phyloP scores from a whole-genome alignment of 2,888 invertebrate species.

The Pollenia labialis region DNA sequence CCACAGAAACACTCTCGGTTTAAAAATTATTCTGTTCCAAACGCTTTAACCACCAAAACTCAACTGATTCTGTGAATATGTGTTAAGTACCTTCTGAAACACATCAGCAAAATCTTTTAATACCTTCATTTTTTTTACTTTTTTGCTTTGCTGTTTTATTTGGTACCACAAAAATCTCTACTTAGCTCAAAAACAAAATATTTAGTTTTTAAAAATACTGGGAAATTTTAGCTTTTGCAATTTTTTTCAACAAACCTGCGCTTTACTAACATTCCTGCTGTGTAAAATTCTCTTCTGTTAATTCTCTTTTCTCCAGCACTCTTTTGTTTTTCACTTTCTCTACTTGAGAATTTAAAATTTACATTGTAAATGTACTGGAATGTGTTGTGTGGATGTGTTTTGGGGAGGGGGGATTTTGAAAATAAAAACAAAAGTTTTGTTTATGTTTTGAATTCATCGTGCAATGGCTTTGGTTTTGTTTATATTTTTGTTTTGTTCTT shows the following conservation, averaged over 20 bases:
- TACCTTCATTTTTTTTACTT: conserved; percentile 45
- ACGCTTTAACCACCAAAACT: conserved; percentile 76
- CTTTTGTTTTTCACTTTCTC: conserved; percentile 32
- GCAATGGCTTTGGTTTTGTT: conserved; percentile 36
- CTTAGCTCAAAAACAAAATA: conserved; percentile 7
- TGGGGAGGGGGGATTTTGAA: background rate
- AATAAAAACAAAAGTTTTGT: conserved; percentile 56
- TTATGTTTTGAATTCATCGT: conserved; percentile 30
- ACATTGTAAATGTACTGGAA: background rate
- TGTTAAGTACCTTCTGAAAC: conserved; percentile 71
- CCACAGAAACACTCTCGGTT: conserved; percentile 49
- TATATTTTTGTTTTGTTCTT: conserved; percentile 24
- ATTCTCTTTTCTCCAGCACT: background rate
- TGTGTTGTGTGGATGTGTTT: background rate
- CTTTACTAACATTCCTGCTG: conserved; percentile 33
- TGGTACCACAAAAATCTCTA: conserved; percentile 38
- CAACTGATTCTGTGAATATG: conserved; percentile 75
- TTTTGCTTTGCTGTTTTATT: conserved; percentile 4
- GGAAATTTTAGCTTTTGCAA: conserved; percentile 48
- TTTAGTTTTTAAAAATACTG: conserved; percentile 50
- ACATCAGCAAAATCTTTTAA: conserved; percentile 70
- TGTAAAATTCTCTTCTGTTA: background rate
- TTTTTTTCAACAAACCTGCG: conserved; percentile 61
- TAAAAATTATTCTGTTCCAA: conserved; percentile 53
- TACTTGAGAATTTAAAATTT: background rate